Conservation (phyloP, 1,140 invertebrate species). For the Drosophila persimilis region DNA sequence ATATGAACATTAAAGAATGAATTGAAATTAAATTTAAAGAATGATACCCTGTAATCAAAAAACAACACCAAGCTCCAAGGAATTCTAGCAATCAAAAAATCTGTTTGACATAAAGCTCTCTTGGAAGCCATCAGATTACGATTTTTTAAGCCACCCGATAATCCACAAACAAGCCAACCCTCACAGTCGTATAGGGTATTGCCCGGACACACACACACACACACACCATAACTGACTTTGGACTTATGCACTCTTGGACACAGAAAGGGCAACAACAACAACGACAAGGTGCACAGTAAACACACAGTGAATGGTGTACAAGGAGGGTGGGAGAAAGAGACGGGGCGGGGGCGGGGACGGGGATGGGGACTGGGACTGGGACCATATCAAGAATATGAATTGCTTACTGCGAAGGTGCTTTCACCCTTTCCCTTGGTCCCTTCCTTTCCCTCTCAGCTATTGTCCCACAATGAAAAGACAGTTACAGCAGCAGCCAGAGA, state of each 20-base stretch:
- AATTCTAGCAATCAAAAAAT: too few species aligned
- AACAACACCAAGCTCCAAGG: too few species aligned
- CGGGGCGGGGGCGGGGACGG: too few species aligned
- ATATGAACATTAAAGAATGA: too few species aligned
- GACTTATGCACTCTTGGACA: constrained; percentile 51
- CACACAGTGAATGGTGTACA: constrained; percentile 1
- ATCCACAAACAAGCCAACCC: too few species aligned
- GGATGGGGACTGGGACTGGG: constrained; percentile 2
- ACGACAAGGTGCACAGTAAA: constrained; percentile 20
- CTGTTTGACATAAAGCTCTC: too few species aligned
- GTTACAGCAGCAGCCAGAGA: constrained; percentile 27
- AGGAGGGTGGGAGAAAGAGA: too few species aligned
- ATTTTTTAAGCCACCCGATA: too few species aligned
- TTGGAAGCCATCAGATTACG: too few species aligned
- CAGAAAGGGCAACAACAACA: neutral
- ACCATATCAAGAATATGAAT: constrained; percentile 61
- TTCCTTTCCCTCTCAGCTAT: constrained; percentile 14
- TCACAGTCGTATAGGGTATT: neutral
- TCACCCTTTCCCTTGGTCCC: neutral
- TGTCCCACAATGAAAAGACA: constrained; percentile 68
- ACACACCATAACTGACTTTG: constrained; percentile 29
- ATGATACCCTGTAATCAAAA: too few species aligned
- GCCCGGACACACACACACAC: neutral
- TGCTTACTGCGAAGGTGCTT: constrained; percentile 35
- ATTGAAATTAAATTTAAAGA: too few species aligned